Conservation (phyloP, 2,113 vertebrate genomes). For the Isurus oxyrinchus region DNA sequence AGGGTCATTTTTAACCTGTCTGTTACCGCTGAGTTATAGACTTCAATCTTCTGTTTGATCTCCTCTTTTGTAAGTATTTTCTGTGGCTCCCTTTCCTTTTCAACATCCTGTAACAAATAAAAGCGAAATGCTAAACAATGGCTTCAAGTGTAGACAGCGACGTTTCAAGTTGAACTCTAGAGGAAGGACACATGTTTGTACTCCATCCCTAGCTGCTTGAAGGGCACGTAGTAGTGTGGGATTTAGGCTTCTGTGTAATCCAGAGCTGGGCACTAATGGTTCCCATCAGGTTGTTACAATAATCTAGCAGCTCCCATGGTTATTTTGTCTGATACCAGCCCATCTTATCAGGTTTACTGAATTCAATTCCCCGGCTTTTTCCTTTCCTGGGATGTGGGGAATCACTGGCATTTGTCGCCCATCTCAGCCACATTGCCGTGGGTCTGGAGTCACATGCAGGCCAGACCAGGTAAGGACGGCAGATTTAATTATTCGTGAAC, state of each 20-base stretch:
- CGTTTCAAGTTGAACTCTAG: background rate
- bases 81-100: constrained; percentile 75
- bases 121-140: background rate
- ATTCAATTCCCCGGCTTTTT: background rate
- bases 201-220: background rate
- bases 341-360: background rate
- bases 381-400: too few species aligned
- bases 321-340: background rate
- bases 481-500: too few species aligned
- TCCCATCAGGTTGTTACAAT: background rate
- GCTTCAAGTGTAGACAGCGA: background rate
- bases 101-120: constrained; percentile 72
- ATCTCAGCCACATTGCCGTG: too few species aligned
- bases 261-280: too few species aligned
- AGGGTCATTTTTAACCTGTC: constrained; percentile 94
- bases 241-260: too few species aligned
- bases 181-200: background rate
- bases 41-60: constrained; percentile 76
- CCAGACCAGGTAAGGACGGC: too few species aligned
- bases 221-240: background rate
- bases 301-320: background rate
- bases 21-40: constrained; percentile 77
- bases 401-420: too few species aligned
- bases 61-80: constrained; percentile 83
- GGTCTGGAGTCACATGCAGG: too few species aligned